Evolutionary conservation across 2,797 vertebrate genomes (phyloP).

Genomic region (Alauda arvensis): DNA sequence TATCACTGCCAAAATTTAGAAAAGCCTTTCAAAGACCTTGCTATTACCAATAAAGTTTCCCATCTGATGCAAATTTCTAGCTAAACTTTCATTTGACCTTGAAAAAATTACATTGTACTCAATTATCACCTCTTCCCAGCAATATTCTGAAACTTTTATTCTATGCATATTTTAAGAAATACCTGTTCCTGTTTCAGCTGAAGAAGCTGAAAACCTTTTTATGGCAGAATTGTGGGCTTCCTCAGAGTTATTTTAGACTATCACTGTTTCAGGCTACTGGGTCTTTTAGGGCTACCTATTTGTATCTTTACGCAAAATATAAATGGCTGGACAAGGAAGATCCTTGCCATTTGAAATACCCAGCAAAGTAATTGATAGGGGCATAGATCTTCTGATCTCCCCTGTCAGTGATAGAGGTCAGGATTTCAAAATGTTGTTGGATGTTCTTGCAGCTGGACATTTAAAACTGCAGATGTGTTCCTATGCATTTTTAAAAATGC

Average conservation of each 20-base stretch:
- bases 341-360: not conserved
- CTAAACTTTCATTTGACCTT: conserved; percentile 33
- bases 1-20: conserved; percentile 52
- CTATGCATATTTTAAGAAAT: not conserved
- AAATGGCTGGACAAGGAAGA: not conserved
- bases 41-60: conserved; percentile 9
- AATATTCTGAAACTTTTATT: not conserved
- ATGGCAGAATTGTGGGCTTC: not conserved
- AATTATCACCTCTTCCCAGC: not conserved
- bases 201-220: not conserved
- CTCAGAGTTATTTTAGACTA: not conserved
- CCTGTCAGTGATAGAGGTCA: not conserved
- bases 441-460: not conserved
- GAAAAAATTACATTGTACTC: conserved; percentile 20
- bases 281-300: not conserved
- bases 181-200: not conserved
- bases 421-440: not conserved
- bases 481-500: not conserved
- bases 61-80: conserved; percentile 17
- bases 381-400: not conserved
- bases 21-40: conserved; percentile 38
- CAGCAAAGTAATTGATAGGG: not conserved
- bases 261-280: not conserved
- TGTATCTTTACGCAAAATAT: not conserved
- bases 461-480: not conserved